Base-by-base conservation (phyloP, 1,140 invertebrate species). In the Lasioglossum albipes region DNA sequence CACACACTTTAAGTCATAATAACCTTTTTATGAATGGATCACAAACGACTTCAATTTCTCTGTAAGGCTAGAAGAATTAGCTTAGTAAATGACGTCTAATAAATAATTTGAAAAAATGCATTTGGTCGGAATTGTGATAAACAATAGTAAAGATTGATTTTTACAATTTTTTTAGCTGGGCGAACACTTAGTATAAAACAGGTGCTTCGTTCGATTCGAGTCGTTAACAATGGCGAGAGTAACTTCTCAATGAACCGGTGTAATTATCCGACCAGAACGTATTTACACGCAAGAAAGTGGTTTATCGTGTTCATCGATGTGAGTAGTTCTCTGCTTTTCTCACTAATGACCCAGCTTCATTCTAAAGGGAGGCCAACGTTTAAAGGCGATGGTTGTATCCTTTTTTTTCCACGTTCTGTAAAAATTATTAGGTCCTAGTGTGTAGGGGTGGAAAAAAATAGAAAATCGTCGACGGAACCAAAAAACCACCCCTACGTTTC, bases 271-370 rank as follows among this genome's bases (percentile, higher is more conserved):
- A 70, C 12, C 54, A 73, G 45, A 79, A 27, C 68, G 69, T 61
- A 59, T 73, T 79, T 79, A 79, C 76, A 73, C 70, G 76, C 65
- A 73, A 73, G 64, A 71, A 79, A 79, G 68, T 72, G 59, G 61
- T 72, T 65, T 79, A 79, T 79, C 76, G 76, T 20, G 75, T 70
- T 77, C 69, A 57, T 22, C 76, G 76, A 73, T 73, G 76, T 54
- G 76, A 70, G 57, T 59, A 73, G 69, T 73, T 79, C 27, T 78
- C 27, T 78, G 68, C 76, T 68, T 78, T 65, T 72, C 76, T 73
- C 72, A 73, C 76, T 79, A 73, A 79, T 65, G 76, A 79, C 42
- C 31, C 61, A 72, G 45, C 42, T 64, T 64, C 69, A 52, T 78
- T 41, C 45, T n/a, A 45, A 65, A 65, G 76, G 76, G 69, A 70